Base-by-base conservation (phyloP, 1,140 invertebrate genomes). In the Limonius californicus region DNA sequence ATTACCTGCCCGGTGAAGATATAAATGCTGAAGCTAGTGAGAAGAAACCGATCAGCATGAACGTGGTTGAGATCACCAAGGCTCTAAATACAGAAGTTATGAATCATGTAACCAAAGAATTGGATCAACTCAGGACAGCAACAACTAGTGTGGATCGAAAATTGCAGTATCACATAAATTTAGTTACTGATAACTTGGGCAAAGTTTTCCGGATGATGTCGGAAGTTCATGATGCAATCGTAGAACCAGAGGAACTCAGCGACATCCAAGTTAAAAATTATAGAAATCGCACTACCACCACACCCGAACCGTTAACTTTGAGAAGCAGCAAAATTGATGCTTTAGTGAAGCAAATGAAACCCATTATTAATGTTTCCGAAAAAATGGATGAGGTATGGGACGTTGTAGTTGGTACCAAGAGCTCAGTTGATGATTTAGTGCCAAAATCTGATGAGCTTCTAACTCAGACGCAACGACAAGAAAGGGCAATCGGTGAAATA, bases 361-460 rank as follows among this genome's bases (percentile, higher is more conserved):
- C 91, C 0, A 89, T 92, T 76, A 83, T 91, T 45, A 87, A 85
- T n/a, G 89, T 92, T 0, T 90, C 89, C 0, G 89, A 90, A 71
- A 92, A 93, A 76, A 92, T 93, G 89, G 90, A 93, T 67, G 88
- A 93, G 78, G 89, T 93, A 3, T 93, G 90, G 90, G 87, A 90
- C 70, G 89, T 92, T 12, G 88, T 93, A 15, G 89, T 92, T 3
- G 90, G 90, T 1, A 92, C 90, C 0, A 93, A 93, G 73, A 90
- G 85, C 66, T 90, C 89, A 0, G 89, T 92, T 4, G 90, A 93
- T 73, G 85, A 91, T 71, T 79, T 93, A 42, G 82, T 92, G 15
- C 90, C 90, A 0, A 93, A 92, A 77, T 92, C 90, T 0, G 90
- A 93, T 68, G 89, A 91, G 64, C 78, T 94, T 1, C 76, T 94